These are phyloP conservation scores for Saturnia pavonia DNA, from an alignment of 2,888 invertebrate genomes.

Conservation along the genomic window DNA sequence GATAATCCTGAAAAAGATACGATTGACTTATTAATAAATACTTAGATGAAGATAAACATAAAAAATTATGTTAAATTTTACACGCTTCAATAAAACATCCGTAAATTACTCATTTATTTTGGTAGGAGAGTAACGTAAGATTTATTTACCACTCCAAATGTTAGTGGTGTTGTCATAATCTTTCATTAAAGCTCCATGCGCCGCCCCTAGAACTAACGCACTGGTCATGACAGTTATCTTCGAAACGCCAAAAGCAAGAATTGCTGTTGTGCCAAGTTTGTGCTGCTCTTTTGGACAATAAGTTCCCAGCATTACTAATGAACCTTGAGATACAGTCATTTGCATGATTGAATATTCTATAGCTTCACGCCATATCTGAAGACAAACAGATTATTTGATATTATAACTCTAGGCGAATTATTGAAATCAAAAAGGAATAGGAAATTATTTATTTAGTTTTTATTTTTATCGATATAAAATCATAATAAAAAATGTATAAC, in stretches of 20 bases:
- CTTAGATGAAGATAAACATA: background rate
- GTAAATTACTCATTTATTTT: no score
- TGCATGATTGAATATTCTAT: slow-evolving; percentile 67
- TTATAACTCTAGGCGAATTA: background rate
- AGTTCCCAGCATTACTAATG: slow-evolving; percentile 67
- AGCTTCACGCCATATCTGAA: slow-evolving; percentile 72
- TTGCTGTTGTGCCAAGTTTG: slow-evolving; percentile 51
- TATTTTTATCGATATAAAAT: no score
- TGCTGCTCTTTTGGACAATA: slow-evolving; percentile 60
- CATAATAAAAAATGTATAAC: no score
- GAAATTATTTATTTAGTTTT: no score
- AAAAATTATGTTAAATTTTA: background rate
- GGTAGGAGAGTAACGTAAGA: background rate
- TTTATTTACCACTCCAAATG: slow-evolving; percentile 52
- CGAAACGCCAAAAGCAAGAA: slow-evolving; percentile 54
- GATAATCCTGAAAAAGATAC: slow-evolving; percentile 50
- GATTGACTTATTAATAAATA: background rate
- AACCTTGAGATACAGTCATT: slow-evolving; percentile 65
- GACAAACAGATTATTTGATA: slow-evolving; percentile 5
- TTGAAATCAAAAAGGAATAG: no score
- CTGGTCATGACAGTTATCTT: slow-evolving; percentile 53
- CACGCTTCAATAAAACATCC: no score
- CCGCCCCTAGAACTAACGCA: slow-evolving; percentile 59
- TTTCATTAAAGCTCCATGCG: slow-evolving; percentile 57
- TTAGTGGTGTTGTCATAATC: slow-evolving; percentile 63